Evolutionary conservation across 1,140 invertebrate genomes (phyloP), one percentile per base, ranked within the genome.

Genomic region (Eupeodes corollae): DNA sequence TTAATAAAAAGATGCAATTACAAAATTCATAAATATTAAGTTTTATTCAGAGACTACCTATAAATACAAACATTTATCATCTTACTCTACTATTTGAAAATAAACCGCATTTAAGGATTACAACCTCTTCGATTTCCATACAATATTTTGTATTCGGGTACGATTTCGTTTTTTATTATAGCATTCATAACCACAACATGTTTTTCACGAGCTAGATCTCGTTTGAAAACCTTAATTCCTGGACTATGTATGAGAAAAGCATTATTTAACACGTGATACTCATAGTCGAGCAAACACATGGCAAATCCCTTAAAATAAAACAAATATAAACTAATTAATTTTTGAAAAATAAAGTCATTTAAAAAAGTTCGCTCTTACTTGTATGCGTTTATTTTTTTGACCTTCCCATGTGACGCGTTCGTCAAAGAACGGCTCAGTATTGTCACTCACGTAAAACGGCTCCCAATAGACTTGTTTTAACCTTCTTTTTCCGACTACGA

Each of bases 331-430:
- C 12, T 13, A 35, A 34, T 42, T n/a, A 3, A 5, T 8, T 33
- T 5, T 38, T 34, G 15, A 37, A 37, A 14, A 34, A 34, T 10
- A 34, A 34, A 34, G n/a, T 34, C 9, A 34, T 10, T 34, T 14
- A 37, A 10, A 37, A 37, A 37, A 37, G 11, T 34, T 34, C 9
- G 10, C 8, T 42, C 37, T 61, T 59, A 91, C 88, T 80, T 92
- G 91, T 47, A 88, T 90, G 81, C 93, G 91, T 73, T 91, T 91
- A 63, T 91, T 86, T 56, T 85, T 86, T 69, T 87, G 86, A 18
- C 87, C 87, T 59, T 91, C 86, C 87, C 87, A 91, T 54, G 82
- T 86, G 26, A 90, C 78, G 52, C 87, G 74, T 63, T 90, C 83
- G 56, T 93, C 90, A 59, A 92, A 94, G 30, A 87, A 69, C 0